These are phyloP conservation scores for Cantharis nigra DNA, from an alignment of 2,888 invertebrate species.

Conservation along the genomic window DNA sequence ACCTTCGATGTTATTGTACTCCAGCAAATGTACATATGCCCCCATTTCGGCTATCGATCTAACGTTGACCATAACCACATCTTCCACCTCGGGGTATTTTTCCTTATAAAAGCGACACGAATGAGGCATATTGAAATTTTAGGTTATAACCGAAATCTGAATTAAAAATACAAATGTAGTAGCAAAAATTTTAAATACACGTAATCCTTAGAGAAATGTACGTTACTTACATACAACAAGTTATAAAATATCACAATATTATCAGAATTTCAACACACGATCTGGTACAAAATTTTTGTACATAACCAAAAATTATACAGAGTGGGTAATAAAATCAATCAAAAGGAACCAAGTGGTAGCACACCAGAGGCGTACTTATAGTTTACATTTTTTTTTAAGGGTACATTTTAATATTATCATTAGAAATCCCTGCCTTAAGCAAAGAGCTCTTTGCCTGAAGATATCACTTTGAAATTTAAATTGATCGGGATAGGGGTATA, in stretches of 20 bases:
- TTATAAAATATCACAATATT: neutral
- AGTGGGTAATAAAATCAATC: neutral
- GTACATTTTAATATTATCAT: too few species aligned
- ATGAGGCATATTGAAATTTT: conserved; percentile 71
- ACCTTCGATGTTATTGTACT: conserved; percentile 98
- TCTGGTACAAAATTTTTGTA: neutral
- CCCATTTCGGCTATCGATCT: conserved; percentile 99
- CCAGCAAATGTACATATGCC: conserved; percentile 95
- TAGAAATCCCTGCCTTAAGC: too few species aligned
- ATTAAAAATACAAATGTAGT: neutral
- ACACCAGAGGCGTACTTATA: neutral
- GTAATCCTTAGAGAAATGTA: neutral
- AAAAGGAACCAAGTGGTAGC: neutral
- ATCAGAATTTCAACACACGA: neutral
- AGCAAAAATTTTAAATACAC: neutral
- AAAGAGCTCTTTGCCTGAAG: too few species aligned
- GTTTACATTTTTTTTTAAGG: too few species aligned
- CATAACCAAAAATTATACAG: neutral
- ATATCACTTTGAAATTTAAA: too few species aligned
- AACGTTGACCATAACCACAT: conserved; percentile 99
- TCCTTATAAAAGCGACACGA: conserved; percentile 97
- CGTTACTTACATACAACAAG: neutral
- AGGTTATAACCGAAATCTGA: neutral
- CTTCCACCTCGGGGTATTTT: conserved; percentile 97
- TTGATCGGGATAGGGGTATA: too few species aligned